Conservation (phyloP, 2,113 vertebrate genomes). For the Tinamus guttatus region DNA sequence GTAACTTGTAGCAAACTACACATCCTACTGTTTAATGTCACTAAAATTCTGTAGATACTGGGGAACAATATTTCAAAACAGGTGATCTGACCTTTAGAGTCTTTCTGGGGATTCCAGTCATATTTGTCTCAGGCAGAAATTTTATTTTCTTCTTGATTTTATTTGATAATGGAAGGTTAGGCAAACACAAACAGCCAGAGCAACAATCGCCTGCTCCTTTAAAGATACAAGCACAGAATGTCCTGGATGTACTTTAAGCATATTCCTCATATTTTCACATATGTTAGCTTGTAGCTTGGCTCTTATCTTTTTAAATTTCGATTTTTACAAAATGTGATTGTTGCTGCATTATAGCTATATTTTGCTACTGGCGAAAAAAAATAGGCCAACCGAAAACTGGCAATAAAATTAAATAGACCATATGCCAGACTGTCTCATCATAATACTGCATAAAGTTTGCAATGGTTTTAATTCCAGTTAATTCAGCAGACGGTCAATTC, state of each 20-base stretch:
- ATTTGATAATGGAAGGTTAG: conserved; percentile 51
- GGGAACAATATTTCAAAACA: conserved; percentile 36
- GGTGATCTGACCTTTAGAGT: conserved; percentile 41
- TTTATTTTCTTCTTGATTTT: conserved; percentile 43
- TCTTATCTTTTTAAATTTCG: not conserved
- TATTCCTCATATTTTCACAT: not conserved
- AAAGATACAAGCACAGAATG: accelerated
- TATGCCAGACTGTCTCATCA: not conserved
- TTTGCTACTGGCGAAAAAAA: not conserved
- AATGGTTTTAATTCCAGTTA: not conserved
- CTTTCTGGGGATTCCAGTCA: conserved; percentile 39
- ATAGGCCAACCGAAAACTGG: not conserved
- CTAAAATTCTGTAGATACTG: not conserved
- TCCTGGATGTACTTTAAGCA: not conserved
- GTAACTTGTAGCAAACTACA: not conserved
- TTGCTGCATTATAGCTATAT: not conserved
- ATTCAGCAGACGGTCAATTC: not conserved
- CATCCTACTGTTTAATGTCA: conserved; percentile 34
- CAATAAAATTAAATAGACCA: not conserved
- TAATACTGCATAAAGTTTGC: not conserved
- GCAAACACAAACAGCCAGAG: conserved; percentile 46
- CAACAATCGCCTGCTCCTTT: not conserved
- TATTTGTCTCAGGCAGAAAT: conserved; percentile 38
- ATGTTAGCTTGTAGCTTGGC: not conserved
- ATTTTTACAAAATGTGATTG: not conserved